phyloP scores from a whole-genome alignment of 2,888 invertebrate genomes.

The Lacanobia oleracea region DNA sequence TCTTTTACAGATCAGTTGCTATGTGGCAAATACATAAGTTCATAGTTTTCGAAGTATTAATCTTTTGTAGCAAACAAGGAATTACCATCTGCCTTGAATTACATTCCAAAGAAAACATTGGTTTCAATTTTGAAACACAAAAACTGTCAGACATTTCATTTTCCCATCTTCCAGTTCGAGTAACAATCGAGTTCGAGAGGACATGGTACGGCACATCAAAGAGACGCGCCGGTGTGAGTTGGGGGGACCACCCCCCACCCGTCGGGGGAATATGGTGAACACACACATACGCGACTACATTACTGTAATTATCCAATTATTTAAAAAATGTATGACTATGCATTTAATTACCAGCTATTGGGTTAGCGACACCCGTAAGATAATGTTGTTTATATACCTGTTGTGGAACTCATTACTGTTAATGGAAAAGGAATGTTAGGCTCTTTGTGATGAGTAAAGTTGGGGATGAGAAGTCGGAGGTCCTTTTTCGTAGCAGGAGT shows the following conservation, averaged over 20 bases:
- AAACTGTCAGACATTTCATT: neutral
- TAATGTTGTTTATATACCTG: slow-evolving; percentile 48
- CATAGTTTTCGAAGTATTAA: neutral
- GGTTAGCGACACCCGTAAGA: slow-evolving; percentile 59
- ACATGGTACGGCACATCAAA: slow-evolving; percentile 76
- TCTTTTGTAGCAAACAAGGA: neutral
- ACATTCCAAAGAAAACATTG: neutral
- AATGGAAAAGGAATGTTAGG: slow-evolving; percentile 46
- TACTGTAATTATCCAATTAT: slow-evolving; percentile 89
- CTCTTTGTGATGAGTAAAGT: slow-evolving; percentile 29
- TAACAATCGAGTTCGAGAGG: slow-evolving; percentile 61
- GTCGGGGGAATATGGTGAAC: slow-evolving; percentile 83
- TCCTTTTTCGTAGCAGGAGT: slow-evolving; percentile 44
- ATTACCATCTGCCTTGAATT: no score
- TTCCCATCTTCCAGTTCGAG: slow-evolving; percentile 60
- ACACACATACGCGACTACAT: slow-evolving; percentile 84
- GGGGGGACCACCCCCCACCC: slow-evolving; percentile 69
- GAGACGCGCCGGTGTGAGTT: slow-evolving; percentile 72
- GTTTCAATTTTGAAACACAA: neutral
- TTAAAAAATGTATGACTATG: slow-evolving; percentile 74
- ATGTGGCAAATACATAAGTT: neutral
- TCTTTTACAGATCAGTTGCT: slow-evolving; percentile 9
- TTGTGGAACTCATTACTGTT: slow-evolving; percentile 42
- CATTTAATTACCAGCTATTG: slow-evolving; percentile 66
- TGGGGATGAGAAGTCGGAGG: slow-evolving; percentile 30